Percentiles rank a stretch among this genome's conserved stretches.
Evolutionary conservation across 2,113 vertebrate species (phyloP).

Genomic region (Boleophthalmus pectinirostris): DNA sequence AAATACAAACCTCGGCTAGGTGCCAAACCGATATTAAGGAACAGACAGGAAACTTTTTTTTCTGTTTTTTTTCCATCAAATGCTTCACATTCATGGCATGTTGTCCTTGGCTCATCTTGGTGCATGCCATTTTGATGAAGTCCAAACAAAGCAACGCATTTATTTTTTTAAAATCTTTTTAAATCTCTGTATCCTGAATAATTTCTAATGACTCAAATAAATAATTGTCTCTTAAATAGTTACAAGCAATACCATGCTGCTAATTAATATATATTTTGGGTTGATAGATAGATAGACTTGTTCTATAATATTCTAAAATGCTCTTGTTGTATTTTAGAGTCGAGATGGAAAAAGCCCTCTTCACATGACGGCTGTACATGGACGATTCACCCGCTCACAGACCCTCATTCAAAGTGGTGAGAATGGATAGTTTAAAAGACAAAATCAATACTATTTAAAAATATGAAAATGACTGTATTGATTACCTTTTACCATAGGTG

Average conservation of each 20-base stretch:
- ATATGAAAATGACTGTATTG: background rate
- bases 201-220: background rate
- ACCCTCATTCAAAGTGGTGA: slow-evolving; percentile 97
- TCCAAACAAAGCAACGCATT: background rate
- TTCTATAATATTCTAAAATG: background rate
- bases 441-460: background rate
- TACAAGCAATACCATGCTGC: background rate
- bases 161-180: too few relatives aligned
- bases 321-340: slow-evolving; percentile 76
- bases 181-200: background rate
- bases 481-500: slow-evolving; percentile 70
- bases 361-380: slow-evolving; percentile 95
- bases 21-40: background rate
- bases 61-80: background rate
- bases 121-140: background rate
- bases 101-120: background rate
- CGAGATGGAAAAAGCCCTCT: slow-evolving; percentile 95
- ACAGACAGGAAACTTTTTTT: background rate
- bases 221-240: background rate
- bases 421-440: slow-evolving; percentile 14
- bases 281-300: background rate
- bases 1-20: background rate
- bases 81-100: background rate
- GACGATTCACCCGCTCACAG: slow-evolving; percentile 92
- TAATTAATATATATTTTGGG: background rate